These are phyloP conservation scores for Calliphora vicina DNA, from an alignment of 1,140 invertebrate genomes.

Conservation along the genomic window DNA sequence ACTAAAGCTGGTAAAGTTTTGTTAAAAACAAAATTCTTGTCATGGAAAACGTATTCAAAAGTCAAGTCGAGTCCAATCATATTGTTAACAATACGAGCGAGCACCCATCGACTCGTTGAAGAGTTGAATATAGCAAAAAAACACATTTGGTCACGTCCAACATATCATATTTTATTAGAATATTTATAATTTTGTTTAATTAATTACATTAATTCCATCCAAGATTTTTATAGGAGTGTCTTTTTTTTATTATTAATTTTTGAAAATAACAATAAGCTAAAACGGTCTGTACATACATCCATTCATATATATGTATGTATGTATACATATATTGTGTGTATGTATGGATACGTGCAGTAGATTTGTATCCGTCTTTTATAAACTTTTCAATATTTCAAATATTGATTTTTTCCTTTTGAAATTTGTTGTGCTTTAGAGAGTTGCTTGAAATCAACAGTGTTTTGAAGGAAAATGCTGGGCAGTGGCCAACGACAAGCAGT, in stretches of 20 bases:
- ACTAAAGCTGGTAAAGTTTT: too few relatives aligned
- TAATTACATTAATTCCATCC: constrained; percentile 19
- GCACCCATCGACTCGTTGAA: too few relatives aligned
- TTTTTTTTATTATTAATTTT: neutral
- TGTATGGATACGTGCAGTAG: neutral
- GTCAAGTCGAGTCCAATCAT: too few relatives aligned
- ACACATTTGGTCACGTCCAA: constrained; percentile 23
- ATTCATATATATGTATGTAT: neutral
- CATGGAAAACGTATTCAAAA: too few relatives aligned
- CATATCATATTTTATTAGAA: neutral
- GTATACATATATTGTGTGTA: neutral
- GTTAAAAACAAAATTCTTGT: too few relatives aligned
- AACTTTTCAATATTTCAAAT: neutral
- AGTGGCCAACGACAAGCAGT: too few relatives aligned
- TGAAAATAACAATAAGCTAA: neutral
- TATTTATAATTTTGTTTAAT: constrained; percentile 8
- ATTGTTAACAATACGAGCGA: too few relatives aligned
- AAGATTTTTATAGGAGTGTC: constrained; percentile 24
- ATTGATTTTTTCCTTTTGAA: neutral
- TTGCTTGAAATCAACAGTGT: neutral
- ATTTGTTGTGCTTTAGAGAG: too few relatives aligned
- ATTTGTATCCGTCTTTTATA: too few relatives aligned
- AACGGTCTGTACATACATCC: neutral
- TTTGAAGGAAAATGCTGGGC: neutral
- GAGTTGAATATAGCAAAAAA: neutral